A percentile compares a stretch with the other conserved stretches of the same genome.
Conservation (phyloP, 1,140 invertebrate genomes). For the Hyles vespertilio region DNA sequence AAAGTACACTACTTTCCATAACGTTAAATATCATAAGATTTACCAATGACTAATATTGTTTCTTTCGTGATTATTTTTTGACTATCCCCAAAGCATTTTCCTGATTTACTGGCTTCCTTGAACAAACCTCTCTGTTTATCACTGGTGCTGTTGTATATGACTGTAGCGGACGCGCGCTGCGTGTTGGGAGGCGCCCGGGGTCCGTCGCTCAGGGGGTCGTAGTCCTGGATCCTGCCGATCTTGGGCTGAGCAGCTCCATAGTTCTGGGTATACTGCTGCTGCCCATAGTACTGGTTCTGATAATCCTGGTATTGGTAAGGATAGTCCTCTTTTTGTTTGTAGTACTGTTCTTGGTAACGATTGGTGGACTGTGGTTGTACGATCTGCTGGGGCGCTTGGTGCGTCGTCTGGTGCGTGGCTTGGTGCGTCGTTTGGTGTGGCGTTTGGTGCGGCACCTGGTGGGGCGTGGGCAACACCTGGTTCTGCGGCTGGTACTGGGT, state of each 20-base stretch:
- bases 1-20: background rate
- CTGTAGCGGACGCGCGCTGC: slow-evolving; percentile 83
- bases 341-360: slow-evolving; percentile 40
- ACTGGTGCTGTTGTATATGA: slow-evolving; percentile 85
- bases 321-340: slow-evolving; percentile 53
- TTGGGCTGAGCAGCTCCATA: slow-evolving; percentile 43
- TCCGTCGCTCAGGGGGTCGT: slow-evolving; percentile 84
- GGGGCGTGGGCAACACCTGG: slow-evolving; percentile 5
- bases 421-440: background rate
- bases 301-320: slow-evolving; percentile 41
- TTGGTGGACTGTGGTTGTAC: slow-evolving; percentile 11
- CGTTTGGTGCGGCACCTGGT: slow-evolving; percentile 1
- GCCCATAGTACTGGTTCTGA: slow-evolving; percentile 61
- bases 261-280: slow-evolving; percentile 55
- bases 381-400: slow-evolving; percentile 3
- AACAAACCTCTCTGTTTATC: slow-evolving; percentile 57
- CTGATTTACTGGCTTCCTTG: background rate
- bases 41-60: background rate
- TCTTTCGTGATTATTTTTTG: too few species aligned
- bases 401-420: slow-evolving; percentile 4
- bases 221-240: slow-evolving; percentile 86
- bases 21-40: background rate
- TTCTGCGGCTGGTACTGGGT: slow-evolving; percentile 21
- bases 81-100: too few species aligned
- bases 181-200: slow-evolving; percentile 85